Evolutionary conservation across 1,140 invertebrate genomes (phyloP), one percentile per base, ranked within the genome.

Genomic region (Hyposmocoma kahamanoa): DNA sequence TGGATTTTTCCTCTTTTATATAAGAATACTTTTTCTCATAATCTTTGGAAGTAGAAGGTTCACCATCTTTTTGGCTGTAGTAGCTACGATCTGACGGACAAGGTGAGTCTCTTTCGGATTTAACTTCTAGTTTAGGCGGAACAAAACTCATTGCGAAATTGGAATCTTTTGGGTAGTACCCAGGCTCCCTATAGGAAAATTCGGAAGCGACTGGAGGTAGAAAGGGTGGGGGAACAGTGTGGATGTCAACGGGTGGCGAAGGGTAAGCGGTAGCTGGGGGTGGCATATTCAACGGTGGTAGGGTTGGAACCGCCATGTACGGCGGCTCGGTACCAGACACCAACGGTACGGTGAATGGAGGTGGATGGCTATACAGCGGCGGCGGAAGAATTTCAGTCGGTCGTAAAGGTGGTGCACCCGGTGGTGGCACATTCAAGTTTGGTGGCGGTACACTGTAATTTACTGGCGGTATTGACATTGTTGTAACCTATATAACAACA

Each of bases 381-480:
- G 62, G 56, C 9, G 71, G 61, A 13, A 64, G 67, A 21, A 70
- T 42, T 19, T 68, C 56, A 10, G 46, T 22, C 39, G 39, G 53
- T 22, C 53, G 59, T 0, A 62, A 57, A 43, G 58, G 47, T 26
- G 65, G 15, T 11, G 42, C 34, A 18, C 42, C 46, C 9, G 63
- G 56, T 17, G 70, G 68, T 6, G 70, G 66, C 43, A 65, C 41
- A 30, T 46, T 46, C 30, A 72, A 47, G n/a, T 50, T 58, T 17
- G 75, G 74, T 15, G 79, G 79, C 30, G 80, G 79, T 2, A 77
- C 50, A 36, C 55, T 71, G 26, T 72, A 83, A 34, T 72, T 59
- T 17, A 79, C 30, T 11, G 69, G 68, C 9, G 69, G 79, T 39
- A 68, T 50, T 11, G 77, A 75, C 77, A 80, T 83, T 2, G 10